Evolutionary conservation across 1,140 invertebrate genomes (phyloP).

Genomic region (Lepidotrigona ventralis): DNA sequence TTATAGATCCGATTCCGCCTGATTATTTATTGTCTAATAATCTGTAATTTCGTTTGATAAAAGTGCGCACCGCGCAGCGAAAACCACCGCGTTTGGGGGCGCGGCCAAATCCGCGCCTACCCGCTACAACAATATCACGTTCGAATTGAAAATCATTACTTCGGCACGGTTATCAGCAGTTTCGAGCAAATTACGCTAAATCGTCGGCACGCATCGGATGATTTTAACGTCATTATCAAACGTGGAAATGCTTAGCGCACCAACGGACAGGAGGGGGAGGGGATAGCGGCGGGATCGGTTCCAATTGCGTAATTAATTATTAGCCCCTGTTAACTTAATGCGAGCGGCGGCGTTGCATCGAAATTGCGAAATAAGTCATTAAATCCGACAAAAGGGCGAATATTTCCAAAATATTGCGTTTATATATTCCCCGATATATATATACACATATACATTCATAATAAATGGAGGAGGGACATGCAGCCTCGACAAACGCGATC

Average conservation of each 20-base stretch:
- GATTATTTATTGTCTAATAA: slow-evolving; percentile 43
- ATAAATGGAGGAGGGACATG: too few relatives aligned
- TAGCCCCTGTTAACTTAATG: slow-evolving; percentile 28
- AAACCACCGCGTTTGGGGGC: neutral
- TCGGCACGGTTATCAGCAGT: slow-evolving; percentile 26
- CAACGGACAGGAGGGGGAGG: neutral
- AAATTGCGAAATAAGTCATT: slow-evolving; percentile 40
- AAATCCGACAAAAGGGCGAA: neutral
- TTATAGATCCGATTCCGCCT: slow-evolving; percentile 1
- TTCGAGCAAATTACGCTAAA: slow-evolving; percentile 41
- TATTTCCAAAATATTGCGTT: slow-evolving; percentile 15
- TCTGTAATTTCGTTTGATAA: neutral
- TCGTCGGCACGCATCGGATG: slow-evolving; percentile 31
- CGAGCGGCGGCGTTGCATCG: neutral
- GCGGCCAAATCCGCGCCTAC: neutral
- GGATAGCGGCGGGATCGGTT: too few relatives aligned
- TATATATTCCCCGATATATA: neutral
- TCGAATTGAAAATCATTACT: slow-evolving; percentile 40
- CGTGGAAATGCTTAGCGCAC: slow-evolving; percentile 42
- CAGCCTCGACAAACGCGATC: too few relatives aligned
- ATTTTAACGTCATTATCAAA: slow-evolving; percentile 48
- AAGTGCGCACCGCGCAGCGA: neutral
- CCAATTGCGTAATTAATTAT: slow-evolving; percentile 48
- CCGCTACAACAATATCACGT: slow-evolving; percentile 21
- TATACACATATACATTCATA: too few relatives aligned